Evolutionary conservation across 2,888 invertebrate genomes (phyloP).

Genomic region (Seladonia tumulorum): DNA sequence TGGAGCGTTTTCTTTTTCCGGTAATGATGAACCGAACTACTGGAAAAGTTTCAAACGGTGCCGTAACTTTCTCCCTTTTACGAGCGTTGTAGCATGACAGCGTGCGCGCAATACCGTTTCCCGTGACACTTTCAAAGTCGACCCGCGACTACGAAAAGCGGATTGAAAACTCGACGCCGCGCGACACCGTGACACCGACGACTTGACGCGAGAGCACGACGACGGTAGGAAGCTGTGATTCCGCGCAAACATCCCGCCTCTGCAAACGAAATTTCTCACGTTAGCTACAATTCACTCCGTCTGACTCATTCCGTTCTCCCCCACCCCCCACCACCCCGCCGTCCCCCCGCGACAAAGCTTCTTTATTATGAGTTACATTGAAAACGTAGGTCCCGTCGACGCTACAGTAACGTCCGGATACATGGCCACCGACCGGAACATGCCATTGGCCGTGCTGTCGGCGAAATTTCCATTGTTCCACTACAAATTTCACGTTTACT

Average conservation of each 20-base stretch:
- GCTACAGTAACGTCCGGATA: too few relatives aligned
- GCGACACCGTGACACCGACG: constrained; percentile 47
- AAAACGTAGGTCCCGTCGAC: neutral
- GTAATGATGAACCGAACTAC: constrained; percentile 78
- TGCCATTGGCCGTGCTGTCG: too few relatives aligned
- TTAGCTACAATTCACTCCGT: neutral
- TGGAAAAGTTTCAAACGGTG: constrained; percentile 69
- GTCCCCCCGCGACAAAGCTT: neutral
- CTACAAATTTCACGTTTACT: too few relatives aligned
- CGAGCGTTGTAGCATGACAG: constrained; percentile 44
- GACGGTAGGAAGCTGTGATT: constrained; percentile 5
- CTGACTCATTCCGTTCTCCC: neutral
- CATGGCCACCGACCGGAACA: too few relatives aligned
- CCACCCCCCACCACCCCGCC: too few relatives aligned
- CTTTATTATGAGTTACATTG: neutral
- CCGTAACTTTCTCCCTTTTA: constrained; percentile 63
- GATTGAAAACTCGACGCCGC: constrained; percentile 56
- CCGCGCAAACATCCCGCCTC: neutral
- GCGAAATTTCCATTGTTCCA: too few relatives aligned
- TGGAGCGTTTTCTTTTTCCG: constrained; percentile 62
- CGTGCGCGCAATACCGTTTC: constrained; percentile 35
- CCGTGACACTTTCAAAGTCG: constrained; percentile 69
- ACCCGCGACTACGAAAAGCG: constrained; percentile 51
- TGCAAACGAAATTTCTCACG: constrained; percentile 11
- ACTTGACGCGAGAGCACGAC: constrained; percentile 15